Base-by-base conservation (phyloP, 2,888 invertebrate genomes). In the Parelbella ahira region DNA sequence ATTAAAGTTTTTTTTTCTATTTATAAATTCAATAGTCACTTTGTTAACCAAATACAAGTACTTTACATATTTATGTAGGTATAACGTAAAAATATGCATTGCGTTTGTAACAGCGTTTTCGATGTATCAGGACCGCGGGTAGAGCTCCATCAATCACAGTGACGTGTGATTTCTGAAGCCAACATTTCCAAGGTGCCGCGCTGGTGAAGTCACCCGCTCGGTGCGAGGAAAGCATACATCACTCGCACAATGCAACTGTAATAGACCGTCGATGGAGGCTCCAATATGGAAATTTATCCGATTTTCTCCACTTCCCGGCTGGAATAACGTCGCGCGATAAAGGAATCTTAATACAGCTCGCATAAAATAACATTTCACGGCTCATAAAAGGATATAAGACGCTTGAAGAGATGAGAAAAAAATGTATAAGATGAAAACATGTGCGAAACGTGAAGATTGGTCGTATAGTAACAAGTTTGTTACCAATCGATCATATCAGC, bases 191-290 rank as follows among this genome's bases (percentile, higher is more conserved):
- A 10, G 23, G 18, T 13, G 1, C 18, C 27, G 9, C 33, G 15
- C 27, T 21, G 33, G 3, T 25, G 32, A 69, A 68, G 69, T 68
- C 65, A 62, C 60, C 59, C 55, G 54, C 50, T 62, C 71, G 60
- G 68, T 73, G 68, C n/a, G n/a, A n/a, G n/a, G 70, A 77, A 81
- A 79, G 73, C 80, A 84, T 84, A 76, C 79, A 82, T 84, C 81
- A 81, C 57, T 61, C 48, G 63, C 68, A 83, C 83, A 86, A 84
- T 76, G 62, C 67, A 50, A 49, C 58, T 55, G 68, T 79, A 79
- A 82, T 78, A 74, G 74, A 74, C 56, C 62, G 52, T 59, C 61
- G 65, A 68, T 71, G 68, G 64, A 58, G 62, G 63, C 58, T 66
- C 64, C 58, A 60, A 60, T 77, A 77, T 80, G 78, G 73, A 79